Percentiles rank a stretch among this genome's conserved stretches.
Conservation (phyloP, 2,797 vertebrate genomes). For the Simalia tracyae region DNA sequence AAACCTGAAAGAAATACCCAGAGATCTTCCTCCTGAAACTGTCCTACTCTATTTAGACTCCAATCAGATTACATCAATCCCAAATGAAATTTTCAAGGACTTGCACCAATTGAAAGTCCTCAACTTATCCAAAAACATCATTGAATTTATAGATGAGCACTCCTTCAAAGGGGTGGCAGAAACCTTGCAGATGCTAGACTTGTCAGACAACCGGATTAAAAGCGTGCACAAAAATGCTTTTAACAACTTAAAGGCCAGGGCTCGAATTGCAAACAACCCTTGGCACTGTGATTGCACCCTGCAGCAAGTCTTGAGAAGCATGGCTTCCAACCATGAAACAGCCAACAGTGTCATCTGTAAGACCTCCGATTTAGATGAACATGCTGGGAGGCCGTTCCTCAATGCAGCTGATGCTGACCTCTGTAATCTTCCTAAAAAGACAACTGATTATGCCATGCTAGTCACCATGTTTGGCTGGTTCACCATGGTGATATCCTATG, state of each 20-base stretch:
- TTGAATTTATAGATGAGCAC: constrained; percentile 92
- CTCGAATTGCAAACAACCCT: constrained; percentile 94
- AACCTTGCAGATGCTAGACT: constrained; percentile 92
- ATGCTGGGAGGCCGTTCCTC: constrained; percentile 87
- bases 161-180: constrained; percentile 93
- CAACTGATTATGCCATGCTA: constrained; percentile 97
- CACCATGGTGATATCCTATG: constrained; percentile 98
- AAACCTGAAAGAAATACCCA: constrained; percentile 94
- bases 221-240: constrained; percentile 97
- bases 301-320: constrained; percentile 93
- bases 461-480: constrained; percentile 99
- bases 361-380: constrained; percentile 89
- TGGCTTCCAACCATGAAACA: constrained; percentile 94
- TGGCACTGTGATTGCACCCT: constrained; percentile 98
- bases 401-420: constrained; percentile 90
- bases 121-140: constrained; percentile 93
- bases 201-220: constrained; percentile 95
- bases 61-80: constrained; percentile 95
- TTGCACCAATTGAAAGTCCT: constrained; percentile 90
- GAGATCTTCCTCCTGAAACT: constrained; percentile 90
- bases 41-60: constrained; percentile 91
- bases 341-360: constrained; percentile 91
- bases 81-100: constrained; percentile 93
- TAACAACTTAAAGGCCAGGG: constrained; percentile 88
- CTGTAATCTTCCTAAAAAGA: constrained; percentile 95